These are phyloP conservation scores for Pan paniscus DNA, from an alignment of 2,113 vertebrate genomes.

Conservation along the genomic window DNA sequence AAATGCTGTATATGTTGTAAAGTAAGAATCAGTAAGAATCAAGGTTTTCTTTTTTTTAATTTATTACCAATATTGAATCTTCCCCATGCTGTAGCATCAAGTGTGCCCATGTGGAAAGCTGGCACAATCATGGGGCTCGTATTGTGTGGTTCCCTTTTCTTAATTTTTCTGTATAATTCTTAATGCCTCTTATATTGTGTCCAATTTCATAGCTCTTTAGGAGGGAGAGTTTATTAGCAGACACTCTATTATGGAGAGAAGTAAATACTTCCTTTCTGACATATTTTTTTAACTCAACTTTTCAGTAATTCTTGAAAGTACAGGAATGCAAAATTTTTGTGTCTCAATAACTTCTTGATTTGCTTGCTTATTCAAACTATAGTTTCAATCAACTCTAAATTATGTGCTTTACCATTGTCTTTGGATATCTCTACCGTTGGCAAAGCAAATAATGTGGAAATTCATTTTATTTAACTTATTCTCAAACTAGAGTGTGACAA, in stretches of 20 bases:
- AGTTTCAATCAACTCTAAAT: not conserved
- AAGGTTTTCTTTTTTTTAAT: not conserved
- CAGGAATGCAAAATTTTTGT: not conserved
- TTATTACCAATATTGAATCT: not conserved
- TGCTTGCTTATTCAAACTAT: not conserved
- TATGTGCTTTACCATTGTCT: not conserved
- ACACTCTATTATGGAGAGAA: not conserved
- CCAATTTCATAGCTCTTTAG: not conserved
- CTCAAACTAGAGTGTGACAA: not conserved
- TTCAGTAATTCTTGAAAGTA: not conserved
- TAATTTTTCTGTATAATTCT: not conserved
- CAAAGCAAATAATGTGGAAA: not conserved
- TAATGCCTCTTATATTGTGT: not conserved
- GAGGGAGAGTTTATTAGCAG: not conserved
- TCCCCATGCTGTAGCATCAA: not conserved
- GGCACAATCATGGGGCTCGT: not conserved
- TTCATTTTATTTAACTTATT: not conserved
- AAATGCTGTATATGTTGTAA: not conserved
- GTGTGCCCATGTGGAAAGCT: not conserved
- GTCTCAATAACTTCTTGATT: not conserved
- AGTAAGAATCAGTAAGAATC: not conserved
- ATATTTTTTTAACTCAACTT: not conserved
- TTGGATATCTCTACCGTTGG: not conserved
- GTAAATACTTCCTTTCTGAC: not conserved
- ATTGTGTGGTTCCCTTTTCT: not conserved